phyloP scores from a whole-genome alignment of 2,113 vertebrate species.

The Panthera uncia region DNA sequence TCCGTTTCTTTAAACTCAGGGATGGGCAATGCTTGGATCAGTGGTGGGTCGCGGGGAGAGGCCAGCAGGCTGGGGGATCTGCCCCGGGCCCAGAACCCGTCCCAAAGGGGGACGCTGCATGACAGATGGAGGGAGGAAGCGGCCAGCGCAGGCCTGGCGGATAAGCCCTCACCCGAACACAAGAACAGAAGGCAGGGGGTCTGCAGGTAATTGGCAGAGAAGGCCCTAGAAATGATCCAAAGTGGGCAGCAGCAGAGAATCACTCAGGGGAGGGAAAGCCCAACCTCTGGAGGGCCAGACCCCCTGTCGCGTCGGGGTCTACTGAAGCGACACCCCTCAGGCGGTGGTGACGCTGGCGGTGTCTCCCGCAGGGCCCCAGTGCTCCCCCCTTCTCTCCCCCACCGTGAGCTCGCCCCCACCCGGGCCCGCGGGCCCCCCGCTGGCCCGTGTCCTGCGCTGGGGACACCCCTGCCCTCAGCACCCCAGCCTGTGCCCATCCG shows the following conservation, averaged over 20 bases:
- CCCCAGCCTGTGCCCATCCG: fast-evolving
- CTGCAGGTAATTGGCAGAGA: not conserved
- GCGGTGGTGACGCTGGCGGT: not conserved
- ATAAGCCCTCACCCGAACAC: not conserved
- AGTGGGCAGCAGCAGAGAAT: too few relatives aligned
- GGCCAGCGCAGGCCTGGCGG: not conserved
- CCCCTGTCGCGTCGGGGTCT: fast-evolving
- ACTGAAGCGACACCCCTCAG: not conserved
- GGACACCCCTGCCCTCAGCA: fast-evolving
- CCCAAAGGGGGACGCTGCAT: too few relatives aligned
- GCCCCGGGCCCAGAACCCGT: not conserved
- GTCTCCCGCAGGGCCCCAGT: too few relatives aligned
- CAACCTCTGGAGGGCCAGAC: too few relatives aligned
- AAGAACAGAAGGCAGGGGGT: not conserved
- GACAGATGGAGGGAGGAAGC: not conserved
- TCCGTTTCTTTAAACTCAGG: not conserved
- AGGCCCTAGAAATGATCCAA: not conserved
- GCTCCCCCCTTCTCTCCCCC: not conserved
- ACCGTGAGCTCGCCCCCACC: fast-evolving
- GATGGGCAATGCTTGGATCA: not conserved
- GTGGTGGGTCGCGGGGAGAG: not conserved
- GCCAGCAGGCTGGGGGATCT: not conserved
- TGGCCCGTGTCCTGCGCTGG: not conserved
- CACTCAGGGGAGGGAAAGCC: not conserved
- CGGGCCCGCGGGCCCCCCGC: fast-evolving